A percentile compares a stretch with the other conserved stretches of the same genome.
Evolutionary conservation across 1,140 invertebrate species (phyloP).

Genomic region (Chironomus striatipennis): DNA sequence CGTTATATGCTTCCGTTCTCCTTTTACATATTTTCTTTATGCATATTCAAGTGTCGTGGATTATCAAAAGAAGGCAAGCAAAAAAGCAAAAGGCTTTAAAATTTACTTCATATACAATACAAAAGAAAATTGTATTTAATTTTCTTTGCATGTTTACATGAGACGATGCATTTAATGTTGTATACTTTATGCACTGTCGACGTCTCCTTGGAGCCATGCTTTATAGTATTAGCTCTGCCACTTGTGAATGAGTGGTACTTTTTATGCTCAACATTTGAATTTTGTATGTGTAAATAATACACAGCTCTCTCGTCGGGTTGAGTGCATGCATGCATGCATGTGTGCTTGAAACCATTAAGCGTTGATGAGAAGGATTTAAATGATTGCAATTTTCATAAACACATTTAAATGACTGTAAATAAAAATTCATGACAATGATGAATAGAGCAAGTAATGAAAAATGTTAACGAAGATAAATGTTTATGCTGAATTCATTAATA

Average conservation of each 20-base stretch:
- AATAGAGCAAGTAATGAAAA: too few relatives aligned
- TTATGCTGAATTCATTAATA: too few relatives aligned
- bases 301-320: background rate
- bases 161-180: background rate
- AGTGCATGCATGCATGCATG: background rate
- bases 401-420: too few relatives aligned
- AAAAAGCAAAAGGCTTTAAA: too few relatives aligned
- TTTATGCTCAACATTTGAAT: background rate
- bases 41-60: background rate
- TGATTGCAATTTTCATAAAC: background rate
- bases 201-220: constrained; percentile 5
- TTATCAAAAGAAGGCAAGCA: too few relatives aligned
- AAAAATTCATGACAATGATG: too few relatives aligned
- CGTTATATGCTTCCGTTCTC: constrained; percentile 12
- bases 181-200: background rate
- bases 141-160: constrained; percentile 1
- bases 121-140: background rate
- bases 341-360: background rate
- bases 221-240: constrained; percentile 6
- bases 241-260: background rate
- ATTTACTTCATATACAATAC: too few relatives aligned
- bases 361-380: background rate
- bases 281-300: background rate
- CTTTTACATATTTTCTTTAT: background rate
- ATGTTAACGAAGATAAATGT: too few relatives aligned